Evolutionary conservation across 2,113 vertebrate genomes (phyloP), one percentile per base, ranked within the genome.

Genomic region (Crypturellus undulatus): DNA sequence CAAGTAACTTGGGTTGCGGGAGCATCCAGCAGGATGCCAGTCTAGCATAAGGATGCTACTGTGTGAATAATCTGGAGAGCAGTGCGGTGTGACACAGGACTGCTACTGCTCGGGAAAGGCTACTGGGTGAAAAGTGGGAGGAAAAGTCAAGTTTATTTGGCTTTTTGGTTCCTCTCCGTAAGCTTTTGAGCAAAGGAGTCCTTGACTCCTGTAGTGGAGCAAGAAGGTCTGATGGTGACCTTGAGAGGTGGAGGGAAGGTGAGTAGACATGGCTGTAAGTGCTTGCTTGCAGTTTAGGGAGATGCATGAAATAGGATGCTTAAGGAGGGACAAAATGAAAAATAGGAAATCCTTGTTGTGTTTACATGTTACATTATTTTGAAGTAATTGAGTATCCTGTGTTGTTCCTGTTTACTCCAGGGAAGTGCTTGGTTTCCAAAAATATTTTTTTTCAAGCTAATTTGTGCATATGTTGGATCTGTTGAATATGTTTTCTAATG

Each of bases 191-290:
- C 0, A 0, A 81, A 92, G 86, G 56, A 65, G 26, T 25, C 90
- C 52, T 28, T 30, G n/a, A 18, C 30, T 64, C 76, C 52, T 65
- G 63, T 93, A 84, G 81, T 77, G 92, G 90, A 87, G 87, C 93
- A 92, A 73, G 79, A 86, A 64, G 34, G 22, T 87, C 69, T 49
- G 47, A 25, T 58, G 58, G 56, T 86, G 84, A 89, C 67, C 85
- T 79, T 76, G 34, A 76, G 51, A 71, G 36, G 58, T 18, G 51
- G 72, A 82, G 21, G 36, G 43, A 90, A 89, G 93, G 69, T 81
- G 43, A 75, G 87, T 95, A 93, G 98, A 92, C 25, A 43, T 90
- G 92, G 52, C 0, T 86, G 86, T 47, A 88, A 84, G 69, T 93
- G 79, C 70, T 56, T 68, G 62, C 86, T 94, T 87, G 83, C 42